phyloP scores from a whole-genome alignment of 2,888 invertebrate genomes.

The Cheilosia vulpina region DNA sequence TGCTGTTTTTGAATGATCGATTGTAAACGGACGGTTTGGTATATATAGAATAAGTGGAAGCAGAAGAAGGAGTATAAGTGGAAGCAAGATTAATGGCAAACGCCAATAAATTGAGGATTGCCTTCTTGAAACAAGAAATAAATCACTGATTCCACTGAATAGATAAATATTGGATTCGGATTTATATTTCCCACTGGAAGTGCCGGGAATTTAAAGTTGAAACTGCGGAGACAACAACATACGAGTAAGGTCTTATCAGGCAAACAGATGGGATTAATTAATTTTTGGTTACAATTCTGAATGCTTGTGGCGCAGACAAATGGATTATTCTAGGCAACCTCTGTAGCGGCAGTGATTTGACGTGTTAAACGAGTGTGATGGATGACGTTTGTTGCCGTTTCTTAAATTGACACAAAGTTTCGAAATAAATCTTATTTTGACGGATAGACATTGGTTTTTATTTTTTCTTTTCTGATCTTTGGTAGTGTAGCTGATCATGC shows the following conservation, averaged over 20 bases:
- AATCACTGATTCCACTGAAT: conserved; percentile 59
- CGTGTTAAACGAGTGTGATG: not conserved
- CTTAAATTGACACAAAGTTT: too few species aligned
- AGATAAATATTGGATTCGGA: conserved; percentile 37
- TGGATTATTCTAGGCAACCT: too few species aligned
- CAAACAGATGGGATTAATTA: not conserved
- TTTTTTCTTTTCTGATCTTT: too few species aligned
- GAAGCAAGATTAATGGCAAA: conserved; percentile 63
- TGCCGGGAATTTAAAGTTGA: not conserved
- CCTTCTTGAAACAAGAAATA: conserved; percentile 46
- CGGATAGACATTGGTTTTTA: too few species aligned
- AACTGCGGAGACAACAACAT: not conserved
- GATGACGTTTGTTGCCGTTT: not conserved
- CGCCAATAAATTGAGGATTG: conserved; percentile 59
- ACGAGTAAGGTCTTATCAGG: not conserved
- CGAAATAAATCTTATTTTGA: too few species aligned
- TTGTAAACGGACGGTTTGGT: conserved; percentile 38
- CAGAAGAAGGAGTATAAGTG: conserved; percentile 8
- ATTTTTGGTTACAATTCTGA: not conserved
- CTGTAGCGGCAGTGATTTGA: too few species aligned
- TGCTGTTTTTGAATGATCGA: conserved; percentile 57
- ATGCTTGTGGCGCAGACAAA: not conserved
- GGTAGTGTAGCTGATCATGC: too few species aligned
- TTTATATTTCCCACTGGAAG: not conserved
- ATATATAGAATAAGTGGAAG: not conserved